A percentile compares a stretch with the other conserved stretches of the same genome.
phyloP scores from a whole-genome alignment of 2,113 vertebrate genomes.

The Hucho hucho region DNA sequence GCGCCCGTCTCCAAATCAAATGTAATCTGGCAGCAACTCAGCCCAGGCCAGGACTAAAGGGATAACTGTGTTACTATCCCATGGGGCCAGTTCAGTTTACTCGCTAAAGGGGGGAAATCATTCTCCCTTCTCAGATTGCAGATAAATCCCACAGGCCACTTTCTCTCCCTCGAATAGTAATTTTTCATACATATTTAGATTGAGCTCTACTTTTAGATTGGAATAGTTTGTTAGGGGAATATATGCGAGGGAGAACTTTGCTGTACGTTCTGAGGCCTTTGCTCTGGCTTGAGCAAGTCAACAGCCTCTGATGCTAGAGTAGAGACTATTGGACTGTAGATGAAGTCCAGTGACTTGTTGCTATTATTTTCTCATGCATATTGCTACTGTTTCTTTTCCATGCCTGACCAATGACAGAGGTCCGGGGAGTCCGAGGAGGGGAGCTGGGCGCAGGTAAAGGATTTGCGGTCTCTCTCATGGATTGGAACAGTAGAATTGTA shows the following conservation, averaged over 20 bases:
- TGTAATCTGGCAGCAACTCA: constrained; percentile 7
- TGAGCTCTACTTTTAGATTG: not conserved
- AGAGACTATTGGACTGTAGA: not conserved
- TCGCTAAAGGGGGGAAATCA: not conserved
- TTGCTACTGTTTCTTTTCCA: not conserved
- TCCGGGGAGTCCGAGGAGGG: constrained; percentile 89
- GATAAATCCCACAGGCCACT: not conserved
- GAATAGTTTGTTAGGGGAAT: not conserved
- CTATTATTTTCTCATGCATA: not conserved
- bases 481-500: too few relatives aligned
- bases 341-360: not conserved
- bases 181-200: constrained; percentile 11
- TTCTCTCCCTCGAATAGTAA: not conserved
- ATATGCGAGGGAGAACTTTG: not conserved
- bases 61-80: not conserved
- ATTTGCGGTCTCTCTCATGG: not conserved
- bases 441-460: constrained; percentile 95
- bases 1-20: constrained; percentile 1
- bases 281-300: not conserved
- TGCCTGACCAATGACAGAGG: constrained; percentile 75
- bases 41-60: not conserved
- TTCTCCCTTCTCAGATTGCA: not conserved
- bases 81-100: constrained; percentile 10
- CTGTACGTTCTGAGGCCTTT: not conserved
- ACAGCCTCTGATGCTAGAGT: not conserved